phyloP scores from a whole-genome alignment of 2,113 vertebrate species.

The Atrichornis clamosus region DNA sequence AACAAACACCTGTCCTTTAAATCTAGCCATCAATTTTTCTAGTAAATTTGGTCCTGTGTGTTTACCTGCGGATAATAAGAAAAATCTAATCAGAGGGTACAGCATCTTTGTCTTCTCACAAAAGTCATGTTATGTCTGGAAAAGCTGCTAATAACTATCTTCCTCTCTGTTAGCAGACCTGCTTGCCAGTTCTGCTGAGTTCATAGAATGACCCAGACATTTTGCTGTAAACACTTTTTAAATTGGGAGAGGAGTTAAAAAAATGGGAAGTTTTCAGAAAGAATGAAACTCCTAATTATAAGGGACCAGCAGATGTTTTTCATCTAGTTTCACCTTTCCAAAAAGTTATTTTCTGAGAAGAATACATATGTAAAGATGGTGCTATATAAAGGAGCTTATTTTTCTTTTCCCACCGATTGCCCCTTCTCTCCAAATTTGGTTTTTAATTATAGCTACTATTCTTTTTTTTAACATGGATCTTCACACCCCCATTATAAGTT shows the following conservation, averaged over 20 bases:
- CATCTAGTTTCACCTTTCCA: neutral
- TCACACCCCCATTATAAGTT: neutral
- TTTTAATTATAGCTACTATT: neutral
- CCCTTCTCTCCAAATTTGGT: neutral
- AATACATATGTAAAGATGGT: neutral
- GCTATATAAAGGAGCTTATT: neutral
- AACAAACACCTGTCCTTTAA: neutral
- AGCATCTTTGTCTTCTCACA: neutral
- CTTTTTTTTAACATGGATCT: neutral
- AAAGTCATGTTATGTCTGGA: neutral
- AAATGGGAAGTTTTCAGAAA: neutral
- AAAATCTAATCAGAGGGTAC: neutral
- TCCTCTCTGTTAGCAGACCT: neutral
- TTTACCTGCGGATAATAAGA: neutral
- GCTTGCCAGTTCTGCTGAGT: neutral
- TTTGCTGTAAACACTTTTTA: neutral
- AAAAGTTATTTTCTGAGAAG: neutral
- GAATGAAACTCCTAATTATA: neutral
- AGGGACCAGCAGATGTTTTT: neutral
- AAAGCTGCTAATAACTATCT: neutral
- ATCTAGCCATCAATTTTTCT: neutral
- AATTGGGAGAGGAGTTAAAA: neutral
- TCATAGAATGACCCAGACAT: neutral
- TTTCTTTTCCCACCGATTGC: neutral
- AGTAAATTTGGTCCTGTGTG: neutral